phyloP scores from a whole-genome alignment of 2,888 invertebrate species.

The Drosophila rellima region DNA sequence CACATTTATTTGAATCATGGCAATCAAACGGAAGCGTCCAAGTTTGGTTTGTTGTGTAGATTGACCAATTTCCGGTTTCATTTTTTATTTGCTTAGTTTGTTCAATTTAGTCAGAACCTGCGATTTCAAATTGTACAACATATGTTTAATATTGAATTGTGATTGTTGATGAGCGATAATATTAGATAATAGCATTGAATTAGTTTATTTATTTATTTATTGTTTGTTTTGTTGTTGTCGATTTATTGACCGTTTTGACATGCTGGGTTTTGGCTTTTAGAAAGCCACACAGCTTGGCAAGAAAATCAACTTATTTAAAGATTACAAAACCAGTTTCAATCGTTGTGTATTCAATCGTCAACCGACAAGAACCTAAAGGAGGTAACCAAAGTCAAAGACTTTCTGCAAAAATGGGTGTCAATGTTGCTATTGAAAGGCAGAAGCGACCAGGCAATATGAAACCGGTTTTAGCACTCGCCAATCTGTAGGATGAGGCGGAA shows the following conservation, averaged over 20 bases:
- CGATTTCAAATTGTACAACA: slow-evolving; percentile 5
- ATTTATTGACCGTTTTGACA: background rate
- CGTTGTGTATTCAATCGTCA: slow-evolving; percentile 6
- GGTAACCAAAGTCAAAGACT: slow-evolving; percentile 37
- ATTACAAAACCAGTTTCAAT: slow-evolving; percentile 46
- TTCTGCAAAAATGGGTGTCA: slow-evolving; percentile 54
- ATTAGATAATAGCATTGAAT: slow-evolving; percentile 36
- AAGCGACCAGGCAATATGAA: slow-evolving; percentile 20
- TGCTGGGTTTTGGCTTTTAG: slow-evolving; percentile 2
- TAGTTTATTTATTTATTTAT: slow-evolving; percentile 1
- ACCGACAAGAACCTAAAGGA: slow-evolving; percentile 32
- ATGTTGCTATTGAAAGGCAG: slow-evolving; percentile 27
- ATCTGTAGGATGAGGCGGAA: background rate
- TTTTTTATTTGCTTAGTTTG: slow-evolving; percentile 5
- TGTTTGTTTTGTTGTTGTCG: background rate
- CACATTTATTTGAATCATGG: slow-evolving; percentile 26
- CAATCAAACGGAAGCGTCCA: slow-evolving; percentile 71
- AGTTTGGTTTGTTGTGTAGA: slow-evolving; percentile 40
- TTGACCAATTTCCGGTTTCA: slow-evolving; percentile 70
- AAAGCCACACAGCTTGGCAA: slow-evolving; percentile 14
- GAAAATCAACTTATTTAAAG: background rate
- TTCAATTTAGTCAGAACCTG: background rate
- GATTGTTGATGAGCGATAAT: slow-evolving; percentile 36
- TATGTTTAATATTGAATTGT: slow-evolving; percentile 19
- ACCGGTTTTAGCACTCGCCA: slow-evolving; percentile 37